Evolutionary conservation across 2,113 vertebrate genomes (phyloP).

Genomic region (Leptobrachium ailaonicum): DNA sequence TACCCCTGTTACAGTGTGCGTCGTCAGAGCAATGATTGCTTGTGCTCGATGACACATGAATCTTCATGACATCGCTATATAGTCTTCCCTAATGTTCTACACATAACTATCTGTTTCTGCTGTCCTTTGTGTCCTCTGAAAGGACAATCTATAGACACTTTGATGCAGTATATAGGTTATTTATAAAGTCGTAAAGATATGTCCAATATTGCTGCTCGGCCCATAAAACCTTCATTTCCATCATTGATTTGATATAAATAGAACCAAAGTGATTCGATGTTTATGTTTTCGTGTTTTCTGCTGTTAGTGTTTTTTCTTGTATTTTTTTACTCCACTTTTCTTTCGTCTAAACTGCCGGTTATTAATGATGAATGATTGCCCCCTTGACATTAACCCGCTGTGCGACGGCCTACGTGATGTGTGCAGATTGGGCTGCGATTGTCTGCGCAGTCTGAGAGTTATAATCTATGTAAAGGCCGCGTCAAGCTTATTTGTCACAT

Average conservation of each 20-base stretch:
- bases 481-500: background rate
- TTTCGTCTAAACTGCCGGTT: background rate
- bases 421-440: background rate
- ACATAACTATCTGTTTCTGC: too few relatives aligned
- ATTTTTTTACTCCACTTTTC: background rate
- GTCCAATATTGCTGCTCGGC: background rate
- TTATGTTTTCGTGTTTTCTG: too few relatives aligned
- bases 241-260: background rate
- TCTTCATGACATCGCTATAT: too few relatives aligned
- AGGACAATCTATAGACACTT: too few relatives aligned
- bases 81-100: too few relatives aligned
- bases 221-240: background rate
- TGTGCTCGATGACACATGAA: too few relatives aligned
- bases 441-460: background rate
- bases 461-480: constrained; percentile 10
- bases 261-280: background rate
- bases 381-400: constrained; percentile 17
- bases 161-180: background rate
- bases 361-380: constrained; percentile 34
- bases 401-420: constrained; percentile 7
- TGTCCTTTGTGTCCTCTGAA: too few relatives aligned
- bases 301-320: too few relatives aligned
- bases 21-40: too few relatives aligned
- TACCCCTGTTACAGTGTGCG: too few relatives aligned
- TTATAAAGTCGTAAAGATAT: background rate